Evolutionary conservation across 2,113 vertebrate species (phyloP), one percentile per base, ranked within the genome.

Genomic region (Seriola dumerili): DNA sequence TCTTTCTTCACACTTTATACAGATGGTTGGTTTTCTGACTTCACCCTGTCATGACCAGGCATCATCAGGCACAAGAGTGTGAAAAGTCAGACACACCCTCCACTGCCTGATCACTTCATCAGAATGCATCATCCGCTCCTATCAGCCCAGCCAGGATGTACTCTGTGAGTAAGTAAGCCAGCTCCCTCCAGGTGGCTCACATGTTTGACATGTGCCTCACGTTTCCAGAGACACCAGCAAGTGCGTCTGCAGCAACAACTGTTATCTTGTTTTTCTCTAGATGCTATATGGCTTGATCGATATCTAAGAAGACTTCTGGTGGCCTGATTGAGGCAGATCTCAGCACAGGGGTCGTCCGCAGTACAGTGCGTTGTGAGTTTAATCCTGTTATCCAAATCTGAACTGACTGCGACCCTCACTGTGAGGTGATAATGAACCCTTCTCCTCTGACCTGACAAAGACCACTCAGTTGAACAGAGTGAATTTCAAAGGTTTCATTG

Each of bases 141-240:
- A 64, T 83, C 54, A 74, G 64, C 32, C 8, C 40, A 14, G 61
- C 14, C 7, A 32, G 21, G 55, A 65, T 68, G 29, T n/a, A 6
- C 21, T 58, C 61, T 76, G 72, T 84, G 59, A 84, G 75, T 86
- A 17, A 88, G 71, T 80, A 67, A 64, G 25, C 66, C 59, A 44
- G 19, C 3, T 8, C 4, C 12, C 23, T n/a, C 3, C 8, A n/a
- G 17, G 23, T 36, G 0, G 11, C 25, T 76, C 71, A 85, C 55
- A 17, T 62, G 78, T 29, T 38, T 29, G 29, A 66, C 72, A 64
- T 19, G 71, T 80, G 72, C 64, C 7, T 38, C 74, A 73, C 4
- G 21, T 87, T 72, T 80, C 29, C 14, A 38, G 16, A 40, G 36
- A 58, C 9, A 66, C 65, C 44, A 76, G 17, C 63, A 57, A 29